Conservation (phyloP, 2,797 vertebrate genomes). For the Chelmon rostratus region DNA sequence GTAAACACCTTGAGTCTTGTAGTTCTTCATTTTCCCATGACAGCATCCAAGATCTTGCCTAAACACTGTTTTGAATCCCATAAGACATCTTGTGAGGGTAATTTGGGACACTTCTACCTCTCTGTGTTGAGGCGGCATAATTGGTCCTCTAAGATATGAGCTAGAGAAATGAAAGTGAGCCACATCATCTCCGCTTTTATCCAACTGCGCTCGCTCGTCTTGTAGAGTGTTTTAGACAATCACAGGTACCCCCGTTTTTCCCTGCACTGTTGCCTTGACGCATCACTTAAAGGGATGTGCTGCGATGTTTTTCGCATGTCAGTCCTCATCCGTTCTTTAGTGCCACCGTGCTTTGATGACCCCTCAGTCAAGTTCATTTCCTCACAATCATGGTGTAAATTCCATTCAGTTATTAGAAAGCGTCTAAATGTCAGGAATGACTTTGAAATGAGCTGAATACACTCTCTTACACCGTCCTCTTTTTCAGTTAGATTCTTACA, state of each 20-base stretch:
- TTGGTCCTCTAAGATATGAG: constrained; percentile 30
- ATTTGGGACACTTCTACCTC: constrained; percentile 31
- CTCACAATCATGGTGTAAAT: not conserved
- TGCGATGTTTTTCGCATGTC: not conserved
- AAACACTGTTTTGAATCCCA: constrained; percentile 30
- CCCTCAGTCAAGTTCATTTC: not conserved
- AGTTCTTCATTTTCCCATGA: not conserved
- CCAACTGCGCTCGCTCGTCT: not conserved
- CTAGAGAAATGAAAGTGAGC: constrained; percentile 2
- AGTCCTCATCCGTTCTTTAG: not conserved
- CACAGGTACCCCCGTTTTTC: not conserved
- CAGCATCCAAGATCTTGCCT: constrained; percentile 15
- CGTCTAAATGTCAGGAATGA: not conserved
- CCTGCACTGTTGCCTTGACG: not conserved
- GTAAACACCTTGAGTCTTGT: constrained; percentile 8
- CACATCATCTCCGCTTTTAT: constrained; percentile 13
- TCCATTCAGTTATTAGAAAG: not conserved
- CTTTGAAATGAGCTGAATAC: not conserved
- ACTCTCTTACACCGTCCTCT: not conserved
- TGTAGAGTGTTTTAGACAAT: not conserved
- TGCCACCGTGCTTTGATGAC: not conserved
- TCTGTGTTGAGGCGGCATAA: constrained; percentile 7
- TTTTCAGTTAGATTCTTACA: not conserved
- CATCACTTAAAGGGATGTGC: not conserved
- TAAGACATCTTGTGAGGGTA: constrained; percentile 6